phyloP scores from a whole-genome alignment of 2,797 vertebrate genomes.

The Erethizon dorsatum region DNA sequence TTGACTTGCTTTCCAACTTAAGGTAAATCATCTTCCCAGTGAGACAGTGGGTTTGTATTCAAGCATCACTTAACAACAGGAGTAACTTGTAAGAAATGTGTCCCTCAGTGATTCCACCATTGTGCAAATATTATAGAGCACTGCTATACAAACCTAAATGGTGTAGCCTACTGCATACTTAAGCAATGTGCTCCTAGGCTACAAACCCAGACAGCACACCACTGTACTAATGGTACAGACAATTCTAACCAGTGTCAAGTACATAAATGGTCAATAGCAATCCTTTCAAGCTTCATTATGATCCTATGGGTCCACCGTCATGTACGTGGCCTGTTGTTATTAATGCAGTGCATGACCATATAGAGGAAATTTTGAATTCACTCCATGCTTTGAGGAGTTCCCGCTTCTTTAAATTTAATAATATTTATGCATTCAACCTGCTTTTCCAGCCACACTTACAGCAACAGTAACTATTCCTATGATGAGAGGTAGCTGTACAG shows the following conservation, averaged over 20 bases:
- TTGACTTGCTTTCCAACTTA: neutral
- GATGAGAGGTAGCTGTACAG: conserved; percentile 72
- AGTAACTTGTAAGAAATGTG: neutral
- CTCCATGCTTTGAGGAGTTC: conserved; percentile 79
- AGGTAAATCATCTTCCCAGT: neutral
- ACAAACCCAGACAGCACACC: neutral
- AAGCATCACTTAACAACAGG: neutral
- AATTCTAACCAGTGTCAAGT: neutral
- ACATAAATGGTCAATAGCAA: too few relatives aligned
- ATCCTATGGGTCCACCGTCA: neutral
- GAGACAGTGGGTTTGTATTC: neutral
- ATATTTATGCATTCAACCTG: conserved; percentile 82
- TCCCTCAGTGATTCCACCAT: neutral
- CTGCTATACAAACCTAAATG: neutral
- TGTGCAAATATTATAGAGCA: neutral
- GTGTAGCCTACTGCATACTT: neutral
- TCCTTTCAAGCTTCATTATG: neutral
- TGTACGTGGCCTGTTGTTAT: too few relatives aligned
- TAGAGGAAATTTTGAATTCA: neutral
- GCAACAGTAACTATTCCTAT: conserved; percentile 80
- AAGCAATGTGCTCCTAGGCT: neutral
- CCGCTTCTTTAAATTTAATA: conserved; percentile 80
- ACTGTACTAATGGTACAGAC: neutral
- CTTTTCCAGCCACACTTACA: conserved; percentile 75
- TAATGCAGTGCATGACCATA: too few relatives aligned